Evolutionary conservation across 2,797 vertebrate species (phyloP), one percentile per base, ranked within the genome.

Genomic region (Pogoniulus pusillus): DNA sequence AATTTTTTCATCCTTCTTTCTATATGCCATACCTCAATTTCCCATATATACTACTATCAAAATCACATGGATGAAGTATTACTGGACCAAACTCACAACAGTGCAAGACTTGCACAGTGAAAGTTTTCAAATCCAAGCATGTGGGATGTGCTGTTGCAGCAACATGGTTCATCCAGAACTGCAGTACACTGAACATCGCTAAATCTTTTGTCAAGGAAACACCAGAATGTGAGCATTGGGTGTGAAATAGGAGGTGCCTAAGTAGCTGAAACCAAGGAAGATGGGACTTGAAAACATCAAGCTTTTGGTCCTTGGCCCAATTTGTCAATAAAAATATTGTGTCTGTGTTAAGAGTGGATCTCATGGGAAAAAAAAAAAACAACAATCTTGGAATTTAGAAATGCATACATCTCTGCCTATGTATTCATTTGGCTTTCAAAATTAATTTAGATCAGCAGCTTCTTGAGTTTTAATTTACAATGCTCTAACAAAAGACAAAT

Each of bases 151-250:
- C 55, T 76, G 64, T 16, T 72, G 45, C 79, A 87, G 18, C 15
- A 69, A 35, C 41, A 19, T 0, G 0, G 29, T 60, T 73, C 64
- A 35, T 11, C 22, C 6, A 54, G 30, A 37, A 78, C 53, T 4
- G 16, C 30, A 53, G 54, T 4, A n/a, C 27, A 16, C 1, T 12
- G 32, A 43, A 60, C 27, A 43, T 20, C 59, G 37, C 0, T 55
- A 22, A 23, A 45, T 19, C 26, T 18, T 84, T 60, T 39, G 51
- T 43, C 34, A 64, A 73, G 30, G n/a, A 35, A 87, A 62, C 20
- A 29, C 8, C 17, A 71, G 59, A 60, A 60, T 16, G 12, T 7
- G 30, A 78, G 13, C 24, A 55, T 0, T 73, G 41, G 24, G 26
- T 76, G 23, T 34, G 35, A 81, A 64, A 75, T n/a, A 2, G 6